Conservation (phyloP, 2,888 invertebrate species). For the Chydorus sphaericus region DNA sequence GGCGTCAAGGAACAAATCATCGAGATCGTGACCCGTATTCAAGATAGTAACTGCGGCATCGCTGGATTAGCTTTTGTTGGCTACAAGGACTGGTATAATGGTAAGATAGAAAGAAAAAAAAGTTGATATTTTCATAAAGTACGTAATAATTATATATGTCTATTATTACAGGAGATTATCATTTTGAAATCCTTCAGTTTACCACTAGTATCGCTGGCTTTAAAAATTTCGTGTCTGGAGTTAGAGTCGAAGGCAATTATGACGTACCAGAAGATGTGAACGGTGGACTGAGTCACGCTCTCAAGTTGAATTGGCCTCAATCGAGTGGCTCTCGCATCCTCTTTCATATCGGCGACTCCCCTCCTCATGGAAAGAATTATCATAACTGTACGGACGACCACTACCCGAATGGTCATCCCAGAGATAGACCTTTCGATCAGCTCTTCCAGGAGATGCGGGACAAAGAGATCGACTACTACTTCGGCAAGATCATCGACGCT, state of each 20-base stretch:
- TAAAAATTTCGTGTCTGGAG: background rate
- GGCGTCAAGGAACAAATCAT: background rate
- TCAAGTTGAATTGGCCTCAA: background rate
- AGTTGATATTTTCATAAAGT: no score
- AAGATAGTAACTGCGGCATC: background rate
- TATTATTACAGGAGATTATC: background rate
- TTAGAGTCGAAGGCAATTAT: background rate
- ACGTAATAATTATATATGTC: background rate
- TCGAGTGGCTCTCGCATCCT: background rate
- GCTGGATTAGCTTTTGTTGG: background rate
- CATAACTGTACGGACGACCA: no score
- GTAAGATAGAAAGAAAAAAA: no score
- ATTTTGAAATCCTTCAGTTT: background rate
- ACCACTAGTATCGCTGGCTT: background rate
- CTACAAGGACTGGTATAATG: background rate
- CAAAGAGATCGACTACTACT: background rate
- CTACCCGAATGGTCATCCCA: background rate
- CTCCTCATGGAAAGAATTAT: background rate
- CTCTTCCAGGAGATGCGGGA: background rate
- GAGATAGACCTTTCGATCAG: background rate
- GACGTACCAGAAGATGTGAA: background rate
- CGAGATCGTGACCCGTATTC: background rate
- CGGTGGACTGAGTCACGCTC: background rate
- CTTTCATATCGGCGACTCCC: background rate
- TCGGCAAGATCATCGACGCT: background rate